phyloP scores from a whole-genome alignment of 2,113 vertebrate genomes.

The Willisornis vidua region DNA sequence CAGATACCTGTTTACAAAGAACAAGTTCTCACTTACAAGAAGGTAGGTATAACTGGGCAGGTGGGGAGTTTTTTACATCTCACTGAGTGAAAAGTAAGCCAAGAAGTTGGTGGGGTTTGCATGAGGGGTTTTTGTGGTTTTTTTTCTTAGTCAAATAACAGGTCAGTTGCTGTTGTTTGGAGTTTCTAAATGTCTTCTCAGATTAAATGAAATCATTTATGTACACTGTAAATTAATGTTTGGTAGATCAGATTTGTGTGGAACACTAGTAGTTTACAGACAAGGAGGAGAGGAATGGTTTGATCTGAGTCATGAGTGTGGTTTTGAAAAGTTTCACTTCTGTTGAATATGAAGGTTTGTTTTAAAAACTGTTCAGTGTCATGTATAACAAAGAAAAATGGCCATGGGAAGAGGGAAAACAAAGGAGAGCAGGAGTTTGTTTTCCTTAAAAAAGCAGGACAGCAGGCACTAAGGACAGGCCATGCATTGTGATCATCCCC shows the following conservation, averaged over 20 bases:
- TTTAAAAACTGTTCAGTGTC: constrained; percentile 7
- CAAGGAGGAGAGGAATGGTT: neutral
- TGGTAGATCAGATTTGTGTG: neutral
- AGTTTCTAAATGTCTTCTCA: neutral
- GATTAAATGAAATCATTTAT: neutral
- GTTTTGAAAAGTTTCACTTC: neutral
- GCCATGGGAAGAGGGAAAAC: neutral
- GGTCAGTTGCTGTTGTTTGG: neutral
- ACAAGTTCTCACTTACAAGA: neutral
- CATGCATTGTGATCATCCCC: neutral
- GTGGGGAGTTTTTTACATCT: neutral
- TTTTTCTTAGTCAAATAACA: neutral
- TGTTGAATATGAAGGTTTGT: neutral
- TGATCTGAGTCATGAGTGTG: neutral
- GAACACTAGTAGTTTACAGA: neutral
- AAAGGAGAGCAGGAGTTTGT: neutral
- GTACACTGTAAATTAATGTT: neutral
- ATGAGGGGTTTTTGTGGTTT: neutral
- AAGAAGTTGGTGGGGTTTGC: neutral
- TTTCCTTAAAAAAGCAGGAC: neutral
- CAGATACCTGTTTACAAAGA: neutral
- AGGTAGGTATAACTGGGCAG: neutral
- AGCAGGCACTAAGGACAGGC: neutral
- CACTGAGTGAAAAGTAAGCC: neutral
- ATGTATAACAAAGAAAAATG: neutral